Evolutionary conservation across 2,113 vertebrate species (phyloP), one percentile per base, ranked within the genome.

Genomic region (Sisor rabdophorus): DNA sequence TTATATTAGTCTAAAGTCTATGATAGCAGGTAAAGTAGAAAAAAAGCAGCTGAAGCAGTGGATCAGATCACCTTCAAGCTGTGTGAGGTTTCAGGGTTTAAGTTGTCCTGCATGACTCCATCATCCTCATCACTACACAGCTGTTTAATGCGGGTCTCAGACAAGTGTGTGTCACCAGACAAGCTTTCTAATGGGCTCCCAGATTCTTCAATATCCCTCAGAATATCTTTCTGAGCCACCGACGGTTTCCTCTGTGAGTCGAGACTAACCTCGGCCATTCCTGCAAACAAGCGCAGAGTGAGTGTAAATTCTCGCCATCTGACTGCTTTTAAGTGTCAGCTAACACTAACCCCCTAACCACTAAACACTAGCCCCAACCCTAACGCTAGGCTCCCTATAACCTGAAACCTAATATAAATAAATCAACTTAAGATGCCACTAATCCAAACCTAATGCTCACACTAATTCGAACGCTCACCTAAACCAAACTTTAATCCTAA

Each of bases 191-290:
- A 67, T 40, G 71, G 60, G 72, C 79, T 87, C 61, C 84, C 67
- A 78, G 81, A 79, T 65, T 86, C 76, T 73, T 85, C 81, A 69
- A 84, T 56, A 65, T 84, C 86, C 15, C 67, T 30, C 19, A 13
- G 80, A 80, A 69, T 60, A 54, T 71, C 79, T 58, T 85, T 83
- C 82, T 82, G 81, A 83, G 61, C 84, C 75, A 86, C 87, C 83
- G 80, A 68, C 53, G 73, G 86, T 79, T 77, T 83, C 76, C 87
- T 86, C 86, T 88, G 85, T 59, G 82, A 84, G 78, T 90, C 88
- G 88, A 90, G 83, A 88, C 90, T 92, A 91, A 88, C 79, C 85
- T 91, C 87, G 87, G 91, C 91, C 92, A 93, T 92, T 81, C 89
- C 90, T 90, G 90, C 76, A 91, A 91, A 82, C 81, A 92, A 80